Percentiles rank a stretch among this genome's conserved stretches.
These are phyloP conservation scores for Eristalinus aeneus DNA, from an alignment of 2,888 invertebrate genomes.

Conservation along the genomic window DNA sequence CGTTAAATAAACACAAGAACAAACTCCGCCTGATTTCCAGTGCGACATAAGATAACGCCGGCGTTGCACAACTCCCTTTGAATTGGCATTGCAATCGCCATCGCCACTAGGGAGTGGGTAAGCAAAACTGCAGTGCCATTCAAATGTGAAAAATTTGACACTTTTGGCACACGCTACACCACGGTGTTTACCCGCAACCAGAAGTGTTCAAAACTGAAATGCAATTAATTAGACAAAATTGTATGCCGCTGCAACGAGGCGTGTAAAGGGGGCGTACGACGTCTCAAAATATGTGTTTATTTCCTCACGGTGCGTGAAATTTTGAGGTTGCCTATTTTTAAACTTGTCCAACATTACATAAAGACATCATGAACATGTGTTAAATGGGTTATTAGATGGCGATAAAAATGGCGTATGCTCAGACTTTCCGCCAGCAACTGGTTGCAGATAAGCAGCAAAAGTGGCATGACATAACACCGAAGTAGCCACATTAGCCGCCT, in stretches of 20 bases:
- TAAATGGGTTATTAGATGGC: slow-evolving; percentile 44
- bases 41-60: slow-evolving; percentile 33
- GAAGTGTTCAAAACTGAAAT: slow-evolving; percentile 53
- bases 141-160: slow-evolving; percentile 45
- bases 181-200: slow-evolving; percentile 28
- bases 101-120: neutral
- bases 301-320: neutral
- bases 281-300: slow-evolving; percentile 37
- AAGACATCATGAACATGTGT: slow-evolving; percentile 35
- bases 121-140: neutral
- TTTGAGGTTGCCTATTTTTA: slow-evolving; percentile 49
- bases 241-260: slow-evolving; percentile 33
- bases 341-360: slow-evolving; percentile 57
- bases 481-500: slow-evolving; percentile 17
- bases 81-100: neutral
- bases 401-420: slow-evolving; percentile 49
- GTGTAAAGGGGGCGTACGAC: neutral
- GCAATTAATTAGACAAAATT: slow-evolving; percentile 65
- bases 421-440: neutral
- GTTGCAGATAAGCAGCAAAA: slow-evolving; percentile 23
- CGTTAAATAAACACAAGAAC: slow-evolving; percentile 26
- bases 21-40: slow-evolving; percentile 20
- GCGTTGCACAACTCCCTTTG: slow-evolving; percentile 57
- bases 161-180: slow-evolving; percentile 24
- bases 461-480: slow-evolving; percentile 40